These are phyloP conservation scores for Zingel zingel DNA, from an alignment of 2,113 vertebrate species.

Conservation along the genomic window DNA sequence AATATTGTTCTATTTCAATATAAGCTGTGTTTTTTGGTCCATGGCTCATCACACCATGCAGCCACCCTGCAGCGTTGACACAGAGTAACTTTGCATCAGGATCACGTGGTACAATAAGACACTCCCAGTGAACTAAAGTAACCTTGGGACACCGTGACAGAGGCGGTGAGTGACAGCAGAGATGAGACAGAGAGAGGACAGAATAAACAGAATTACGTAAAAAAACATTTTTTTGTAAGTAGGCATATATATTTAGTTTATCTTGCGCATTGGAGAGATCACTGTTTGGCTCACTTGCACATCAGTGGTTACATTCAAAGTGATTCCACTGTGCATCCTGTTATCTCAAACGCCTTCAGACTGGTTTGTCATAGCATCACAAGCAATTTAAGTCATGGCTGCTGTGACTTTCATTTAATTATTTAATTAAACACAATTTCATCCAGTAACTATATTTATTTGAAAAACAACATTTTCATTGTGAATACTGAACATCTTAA, in stretches of 20 bases:
- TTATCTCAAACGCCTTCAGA: not conserved
- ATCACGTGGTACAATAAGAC: slow-evolving; percentile 68
- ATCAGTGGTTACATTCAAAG: not conserved
- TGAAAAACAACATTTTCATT: not conserved
- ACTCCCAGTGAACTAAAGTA: slow-evolving; percentile 78
- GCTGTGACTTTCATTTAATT: not conserved
- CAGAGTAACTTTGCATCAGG: slow-evolving; percentile 65
- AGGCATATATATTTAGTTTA: not conserved
- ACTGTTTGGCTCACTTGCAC: not conserved
- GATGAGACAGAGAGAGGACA: not conserved
- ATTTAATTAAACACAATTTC: not conserved
- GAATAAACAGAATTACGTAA: not conserved
- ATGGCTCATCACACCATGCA: slow-evolving; percentile 44
- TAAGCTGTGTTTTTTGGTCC: not conserved
- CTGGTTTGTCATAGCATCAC: not conserved
- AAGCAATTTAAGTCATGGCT: not conserved
- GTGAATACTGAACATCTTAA: not conserved
- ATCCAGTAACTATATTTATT: not conserved
- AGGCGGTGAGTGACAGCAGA: not conserved
- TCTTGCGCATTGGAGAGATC: not conserved
- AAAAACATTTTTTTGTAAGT: not conserved
- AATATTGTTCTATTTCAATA: slow-evolving; percentile 1
- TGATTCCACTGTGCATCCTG: not conserved
- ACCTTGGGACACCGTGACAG: slow-evolving; percentile 71
- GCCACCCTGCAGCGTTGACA: slow-evolving; percentile 59